Base-by-base conservation (phyloP, 2,888 invertebrate species). In the Andrena marginata region DNA sequence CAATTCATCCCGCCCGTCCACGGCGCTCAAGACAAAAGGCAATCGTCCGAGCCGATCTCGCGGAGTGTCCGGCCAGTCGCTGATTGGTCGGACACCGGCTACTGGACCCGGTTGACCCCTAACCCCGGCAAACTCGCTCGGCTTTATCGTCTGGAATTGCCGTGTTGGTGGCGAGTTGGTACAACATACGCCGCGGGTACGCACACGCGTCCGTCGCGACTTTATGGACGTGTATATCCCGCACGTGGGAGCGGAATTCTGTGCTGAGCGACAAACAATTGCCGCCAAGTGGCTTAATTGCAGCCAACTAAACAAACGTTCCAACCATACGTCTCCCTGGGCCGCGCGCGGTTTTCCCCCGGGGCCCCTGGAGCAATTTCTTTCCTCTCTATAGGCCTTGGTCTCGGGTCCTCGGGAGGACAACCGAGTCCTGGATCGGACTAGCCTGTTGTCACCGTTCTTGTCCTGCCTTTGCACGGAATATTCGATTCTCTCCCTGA, bases 221-320 rank as follows among this genome's bases (percentile, higher is more conserved):
- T 82, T 79, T 82, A 79, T 76, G 82, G 76, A 74, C 68, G 65
- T 75, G 80, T 84, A 76, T 42, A 42, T 42, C 73, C 79, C 85
- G 80, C 88, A 89, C 92, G 90, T 92, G 92, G 93, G 93, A 92
- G 93, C 92, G 93, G 93, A 94, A 94, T 94, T 93, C 93, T 94
- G 89, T 93, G 93, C 93, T 92, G 93, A 94, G 94, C 93, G 94
- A 93, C 94, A 94, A 94, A 94, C 94, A 94, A 94, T 94, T 94
- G 94, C 93, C 92, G 93, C 92, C 94, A 94, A 94, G 94, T 94
- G 94, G 94, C 94, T 94, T 94, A 94, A 94, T 94, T 94, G 93
- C 93, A 92, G 92, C 93, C 93, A 94, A 94, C 94, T 94, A 94
- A 94, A 94, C 94, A 94, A 94, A 94, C 92, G 93, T 91, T 91